phyloP scores from a whole-genome alignment of 2,888 invertebrate species.

The Lapara coniferarum region DNA sequence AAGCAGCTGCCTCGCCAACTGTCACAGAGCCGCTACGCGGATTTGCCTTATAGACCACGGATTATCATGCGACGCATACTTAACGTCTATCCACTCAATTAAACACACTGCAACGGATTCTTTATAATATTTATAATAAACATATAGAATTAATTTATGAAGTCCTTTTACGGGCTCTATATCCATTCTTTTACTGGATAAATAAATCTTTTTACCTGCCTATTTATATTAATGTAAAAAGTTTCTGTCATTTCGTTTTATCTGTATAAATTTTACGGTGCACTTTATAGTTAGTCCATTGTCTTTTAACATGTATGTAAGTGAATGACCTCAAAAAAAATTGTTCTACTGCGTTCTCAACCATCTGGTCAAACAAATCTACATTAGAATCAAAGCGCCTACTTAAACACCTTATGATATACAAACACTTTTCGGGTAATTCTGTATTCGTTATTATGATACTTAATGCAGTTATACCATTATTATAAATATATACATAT shows the following conservation, averaged over 20 bases:
- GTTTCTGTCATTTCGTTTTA: background rate
- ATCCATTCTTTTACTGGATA: background rate
- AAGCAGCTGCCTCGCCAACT: conserved; percentile 80
- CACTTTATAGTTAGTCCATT: background rate
- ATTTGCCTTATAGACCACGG: conserved; percentile 65
- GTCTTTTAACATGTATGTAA: conserved; percentile 11
- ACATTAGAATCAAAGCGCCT: conserved; percentile 50
- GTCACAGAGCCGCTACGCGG: conserved; percentile 72
- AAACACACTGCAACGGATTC: conserved; percentile 47
- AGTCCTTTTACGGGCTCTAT: background rate
- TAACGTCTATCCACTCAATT: conserved; percentile 58
- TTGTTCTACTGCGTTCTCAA: conserved; percentile 54
- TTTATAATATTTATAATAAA: conserved; percentile 16
- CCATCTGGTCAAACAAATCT: conserved; percentile 80
- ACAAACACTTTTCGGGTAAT: background rate
- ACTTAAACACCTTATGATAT: conserved; percentile 48
- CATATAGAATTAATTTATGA: background rate
- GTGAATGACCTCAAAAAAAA: conserved; percentile 31
- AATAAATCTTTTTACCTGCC: too few species aligned
- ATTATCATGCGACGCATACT: conserved; percentile 69
- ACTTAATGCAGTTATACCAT: too few species aligned
- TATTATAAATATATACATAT: too few species aligned
- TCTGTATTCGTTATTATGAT: too few species aligned
- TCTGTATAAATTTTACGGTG: background rate
- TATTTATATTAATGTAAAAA: background rate